Base-by-base conservation (phyloP, 2,888 invertebrate genomes). In the Julus scandinavius region DNA sequence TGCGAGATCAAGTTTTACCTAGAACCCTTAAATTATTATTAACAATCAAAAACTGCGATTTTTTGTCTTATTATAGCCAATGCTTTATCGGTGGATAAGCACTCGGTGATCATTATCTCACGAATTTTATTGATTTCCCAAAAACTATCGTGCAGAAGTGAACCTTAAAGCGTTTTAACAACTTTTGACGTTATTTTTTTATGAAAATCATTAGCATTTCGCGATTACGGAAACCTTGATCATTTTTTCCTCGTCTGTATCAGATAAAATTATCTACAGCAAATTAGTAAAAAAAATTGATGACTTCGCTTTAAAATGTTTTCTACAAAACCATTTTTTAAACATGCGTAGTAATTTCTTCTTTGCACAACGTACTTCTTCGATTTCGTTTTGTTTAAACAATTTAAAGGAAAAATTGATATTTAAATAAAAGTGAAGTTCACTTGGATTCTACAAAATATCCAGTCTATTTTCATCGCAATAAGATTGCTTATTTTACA, bases 151-250 rank as follows among this genome's bases (percentile, higher is more conserved):
- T 72, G 7, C 72, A 7, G 29, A 6, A n/a, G 72, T 29, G 29
- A 72, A 72, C 7, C 0, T 4, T 11, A 7, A 7, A 72, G 29
- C 20, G 72, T 29, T 72, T 72, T 72, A 9, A 17, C 20, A 29
- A 72, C 72, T 29, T 72, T 72, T 9, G 20, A 72, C 11, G 11
- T 54, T 45, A 45, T 72, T 29, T 20, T 72, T 72, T 72, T 72
- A 6, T n/a, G 72, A 29, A 72, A 72, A 72, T 29, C 11, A 9
- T 29, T 72, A n/a, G 29, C 9, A 6, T 72, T 11, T 29, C 72
- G 7, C 29, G 72, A 72, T 72, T 72, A 29, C 29, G 29, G 63
- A 72, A 72, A 63, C 29, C 72, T 72, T 72, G 72, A 72, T 72
- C 20, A 72, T n/a, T 45, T 72, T n/a, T 72, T 72, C 29, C 9